Evolutionary conservation across 2,113 vertebrate species (phyloP), one percentile per base, ranked within the genome.

Genomic region (Chaetodon trifascialis): DNA sequence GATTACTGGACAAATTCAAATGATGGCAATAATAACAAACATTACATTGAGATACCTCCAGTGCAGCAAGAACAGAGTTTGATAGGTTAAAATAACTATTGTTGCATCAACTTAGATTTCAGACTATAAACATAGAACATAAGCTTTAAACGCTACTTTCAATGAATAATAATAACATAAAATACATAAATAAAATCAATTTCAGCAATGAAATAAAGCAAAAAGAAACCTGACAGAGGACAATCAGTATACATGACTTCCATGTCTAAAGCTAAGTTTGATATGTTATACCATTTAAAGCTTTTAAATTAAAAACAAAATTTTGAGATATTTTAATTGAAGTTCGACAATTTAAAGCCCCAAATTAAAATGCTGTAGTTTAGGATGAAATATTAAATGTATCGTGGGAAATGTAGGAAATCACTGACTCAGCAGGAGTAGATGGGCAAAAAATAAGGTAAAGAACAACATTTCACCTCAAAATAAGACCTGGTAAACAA

Each of bases 341-440:
- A 30, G 30, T 30, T 30, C 3, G 30, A 30, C 30, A 30, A 30
- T 30, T 30, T 30, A 30, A 30, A 30, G 30, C 30, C 30, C 30
- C 30, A 30, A 30, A 30, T 30, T 30, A 30, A 30, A 30, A 30
- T 30, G 30, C 30, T 30, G 30, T 30, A 30, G 30, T 30, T 30
- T 30, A 30, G 30, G 30, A 30, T 2, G 30, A 30, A 30, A 2
- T 30, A 30, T 30, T 1, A 19, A 56, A 67, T 72, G 11, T 19
- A 75, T 40, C 12, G 59, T 52, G 19, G 23, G n/a, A 64, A 75
- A 73, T 69, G 25, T 17, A 68, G 23, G 2, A 66, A 66, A 49
- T 14, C 4, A 49, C 1, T 2, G 21, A 52, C 30, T 11, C 17
- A 63, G 7, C 17, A 12, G 11, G 62, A 42, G 17, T n/a, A 49